Evolutionary conservation across 2,888 invertebrate species (phyloP).

Genomic region (Zootermopsis nevadensis): DNA sequence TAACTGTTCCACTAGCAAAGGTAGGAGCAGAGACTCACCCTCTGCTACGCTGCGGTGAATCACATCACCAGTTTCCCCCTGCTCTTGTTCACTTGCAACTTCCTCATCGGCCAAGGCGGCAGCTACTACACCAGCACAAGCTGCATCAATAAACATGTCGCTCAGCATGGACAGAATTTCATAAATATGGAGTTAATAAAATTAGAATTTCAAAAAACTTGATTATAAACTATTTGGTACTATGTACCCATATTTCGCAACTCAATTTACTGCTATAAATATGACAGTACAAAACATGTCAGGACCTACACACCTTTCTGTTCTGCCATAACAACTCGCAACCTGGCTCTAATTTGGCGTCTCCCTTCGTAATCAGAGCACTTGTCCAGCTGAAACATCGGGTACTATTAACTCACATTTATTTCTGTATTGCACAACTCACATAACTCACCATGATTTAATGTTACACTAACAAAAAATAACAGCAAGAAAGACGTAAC

Average conservation of each 20-base stretch:
- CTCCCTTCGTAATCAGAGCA: slow-evolving; percentile 90
- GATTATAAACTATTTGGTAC: too few species aligned
- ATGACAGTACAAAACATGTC: background rate
- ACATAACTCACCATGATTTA: too few species aligned
- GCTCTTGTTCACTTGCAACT: slow-evolving; percentile 62
- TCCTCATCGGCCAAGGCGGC: slow-evolving; percentile 61
- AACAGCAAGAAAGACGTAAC: too few species aligned
- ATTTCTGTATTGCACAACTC: background rate
- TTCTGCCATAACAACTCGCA: slow-evolving; percentile 87
- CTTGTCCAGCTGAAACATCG: slow-evolving; percentile 77
- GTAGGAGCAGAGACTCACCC: slow-evolving; percentile 81
- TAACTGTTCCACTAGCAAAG: slow-evolving; percentile 64
- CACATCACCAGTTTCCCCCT: slow-evolving; percentile 27
- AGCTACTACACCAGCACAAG: slow-evolving; percentile 67
- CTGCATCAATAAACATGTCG: slow-evolving; percentile 58
- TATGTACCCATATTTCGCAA: too few species aligned
- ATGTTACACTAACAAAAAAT: too few species aligned
- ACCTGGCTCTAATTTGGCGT: slow-evolving; percentile 81
- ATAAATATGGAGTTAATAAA: too few species aligned
- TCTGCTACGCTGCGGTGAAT: slow-evolving; percentile 60
- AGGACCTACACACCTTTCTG: slow-evolving; percentile 76
- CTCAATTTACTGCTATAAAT: too few species aligned
- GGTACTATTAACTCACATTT: background rate
- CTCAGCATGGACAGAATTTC: too few species aligned
- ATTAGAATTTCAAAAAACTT: too few species aligned